phyloP scores from a whole-genome alignment of 2,888 invertebrate species.

The Liodrosophila aerea region DNA sequence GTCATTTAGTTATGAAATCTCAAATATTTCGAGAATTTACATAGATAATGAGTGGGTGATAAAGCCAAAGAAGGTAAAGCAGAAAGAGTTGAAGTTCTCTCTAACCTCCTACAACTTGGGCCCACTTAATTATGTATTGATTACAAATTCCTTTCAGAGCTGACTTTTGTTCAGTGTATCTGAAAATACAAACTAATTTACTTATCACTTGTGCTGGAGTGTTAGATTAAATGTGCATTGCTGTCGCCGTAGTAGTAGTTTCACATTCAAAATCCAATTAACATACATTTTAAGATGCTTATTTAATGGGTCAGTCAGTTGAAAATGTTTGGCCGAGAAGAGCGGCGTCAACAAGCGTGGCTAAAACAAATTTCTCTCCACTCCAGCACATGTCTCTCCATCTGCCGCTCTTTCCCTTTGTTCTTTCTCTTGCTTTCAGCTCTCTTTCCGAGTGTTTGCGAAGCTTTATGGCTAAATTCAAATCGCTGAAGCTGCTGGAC shows the following conservation, averaged over 20 bases:
- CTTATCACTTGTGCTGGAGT: not conserved
- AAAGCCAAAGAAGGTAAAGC: no score
- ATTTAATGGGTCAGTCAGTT: slow-evolving; percentile 12
- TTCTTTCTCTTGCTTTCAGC: not conserved
- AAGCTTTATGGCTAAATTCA: slow-evolving; percentile 38
- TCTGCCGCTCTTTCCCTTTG: not conserved
- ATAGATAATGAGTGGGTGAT: no score
- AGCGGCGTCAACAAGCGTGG: slow-evolving; percentile 10
- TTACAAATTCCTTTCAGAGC: no score
- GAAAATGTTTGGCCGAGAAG: slow-evolving; percentile 3
- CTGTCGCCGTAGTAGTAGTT: not conserved
- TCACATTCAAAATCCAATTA: slow-evolving; percentile 1
- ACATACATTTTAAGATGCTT: slow-evolving; percentile 9
- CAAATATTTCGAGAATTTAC: no score
- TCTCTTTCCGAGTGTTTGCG: not conserved
- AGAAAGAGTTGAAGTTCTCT: no score
- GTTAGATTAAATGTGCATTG: not conserved
- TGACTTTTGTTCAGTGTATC: no score
- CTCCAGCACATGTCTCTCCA: not conserved
- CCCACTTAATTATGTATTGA: no score
- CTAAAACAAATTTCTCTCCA: slow-evolving; percentile 4
- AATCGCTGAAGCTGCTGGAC: slow-evolving; percentile 11
- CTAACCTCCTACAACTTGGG: no score
- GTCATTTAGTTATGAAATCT: no score
- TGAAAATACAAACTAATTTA: no score